phyloP scores from a whole-genome alignment of 53 echinoderm and acorn worm genomes.

The Luidia sarsii region DNA sequence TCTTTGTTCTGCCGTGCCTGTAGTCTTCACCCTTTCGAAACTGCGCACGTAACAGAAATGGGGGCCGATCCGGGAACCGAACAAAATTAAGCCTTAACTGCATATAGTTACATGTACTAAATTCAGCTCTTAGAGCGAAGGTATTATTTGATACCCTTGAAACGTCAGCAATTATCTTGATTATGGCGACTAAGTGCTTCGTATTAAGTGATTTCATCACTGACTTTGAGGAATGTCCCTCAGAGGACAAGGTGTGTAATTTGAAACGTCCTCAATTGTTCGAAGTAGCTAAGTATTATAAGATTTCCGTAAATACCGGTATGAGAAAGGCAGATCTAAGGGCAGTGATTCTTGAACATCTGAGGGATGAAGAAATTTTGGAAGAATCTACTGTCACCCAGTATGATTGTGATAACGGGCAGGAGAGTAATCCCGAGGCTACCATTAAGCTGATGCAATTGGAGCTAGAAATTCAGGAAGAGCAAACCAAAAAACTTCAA shows the following conservation, averaged over 20 bases:
- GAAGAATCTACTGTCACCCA: background rate
- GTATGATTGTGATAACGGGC: background rate
- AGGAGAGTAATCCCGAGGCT: background rate
- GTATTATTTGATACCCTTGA: no score
- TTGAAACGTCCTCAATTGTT: background rate
- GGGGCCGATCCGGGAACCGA: no score
- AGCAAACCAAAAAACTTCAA: slow-evolving; percentile 3
- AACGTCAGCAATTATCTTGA: no score
- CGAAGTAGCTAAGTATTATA: slow-evolving; percentile 12
- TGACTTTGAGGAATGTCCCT: slow-evolving; percentile 20
- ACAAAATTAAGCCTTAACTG: no score
- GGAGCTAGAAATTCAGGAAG: slow-evolving; percentile 8
- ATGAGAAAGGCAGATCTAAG: slow-evolving; percentile 19
- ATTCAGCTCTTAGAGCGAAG: no score
- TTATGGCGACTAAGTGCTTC: no score
- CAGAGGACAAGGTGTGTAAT: background rate
- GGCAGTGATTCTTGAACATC: slow-evolving; percentile 9
- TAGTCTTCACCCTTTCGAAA: no score
- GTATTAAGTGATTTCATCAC: background rate
- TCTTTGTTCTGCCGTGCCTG: no score
- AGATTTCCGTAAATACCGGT: slow-evolving; percentile 9
- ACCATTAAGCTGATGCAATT: background rate
- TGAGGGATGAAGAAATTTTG: slow-evolving; percentile 6
- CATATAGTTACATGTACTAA: no score
- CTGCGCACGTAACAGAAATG: no score